phyloP scores from a whole-genome alignment of 2,888 invertebrate genomes.

The Apocheima hispidaria region DNA sequence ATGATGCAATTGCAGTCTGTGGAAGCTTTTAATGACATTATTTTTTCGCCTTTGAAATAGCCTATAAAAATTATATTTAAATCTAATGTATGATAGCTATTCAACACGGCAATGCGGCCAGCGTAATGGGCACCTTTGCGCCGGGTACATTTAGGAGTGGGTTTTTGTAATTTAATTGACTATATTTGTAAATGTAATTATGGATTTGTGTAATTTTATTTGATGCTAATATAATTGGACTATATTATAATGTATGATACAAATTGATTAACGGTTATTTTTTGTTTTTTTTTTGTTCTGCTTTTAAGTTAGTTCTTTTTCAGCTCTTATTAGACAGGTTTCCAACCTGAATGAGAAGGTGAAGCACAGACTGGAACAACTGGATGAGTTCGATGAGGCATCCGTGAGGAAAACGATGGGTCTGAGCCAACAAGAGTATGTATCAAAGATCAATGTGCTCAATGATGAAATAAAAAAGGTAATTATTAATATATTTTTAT shows the following conservation, averaged over 20 bases:
- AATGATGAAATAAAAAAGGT: constrained; percentile 94
- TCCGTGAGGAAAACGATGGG: constrained; percentile 94
- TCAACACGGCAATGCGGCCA: too few species aligned
- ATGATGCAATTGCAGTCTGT: too few species aligned
- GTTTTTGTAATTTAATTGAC: too few species aligned
- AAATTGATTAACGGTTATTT: constrained; percentile 5
- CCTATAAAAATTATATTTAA: too few species aligned
- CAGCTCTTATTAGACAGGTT: constrained; percentile 93
- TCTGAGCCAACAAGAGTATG: constrained; percentile 97
- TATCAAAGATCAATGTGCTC: constrained; percentile 94
- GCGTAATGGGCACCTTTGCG: too few species aligned
- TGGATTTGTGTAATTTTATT: too few species aligned
- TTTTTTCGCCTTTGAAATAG: too few species aligned
- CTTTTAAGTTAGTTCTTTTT: constrained; percentile 83
- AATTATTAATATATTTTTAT: constrained; percentile 30
- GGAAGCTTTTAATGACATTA: too few species aligned
- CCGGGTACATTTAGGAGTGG: too few species aligned
- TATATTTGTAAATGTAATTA: too few species aligned
- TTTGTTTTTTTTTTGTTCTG: constrained; percentile 57
- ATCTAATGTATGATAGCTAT: too few species aligned
- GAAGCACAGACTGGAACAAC: constrained; percentile 95
- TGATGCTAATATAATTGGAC: too few species aligned
- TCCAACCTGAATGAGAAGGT: constrained; percentile 94
- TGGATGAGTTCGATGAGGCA: constrained; percentile 97
- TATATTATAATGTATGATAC: not conserved